Conservation (phyloP, 2,888 invertebrate species). For the Amblyjoppa fuscipennis region DNA sequence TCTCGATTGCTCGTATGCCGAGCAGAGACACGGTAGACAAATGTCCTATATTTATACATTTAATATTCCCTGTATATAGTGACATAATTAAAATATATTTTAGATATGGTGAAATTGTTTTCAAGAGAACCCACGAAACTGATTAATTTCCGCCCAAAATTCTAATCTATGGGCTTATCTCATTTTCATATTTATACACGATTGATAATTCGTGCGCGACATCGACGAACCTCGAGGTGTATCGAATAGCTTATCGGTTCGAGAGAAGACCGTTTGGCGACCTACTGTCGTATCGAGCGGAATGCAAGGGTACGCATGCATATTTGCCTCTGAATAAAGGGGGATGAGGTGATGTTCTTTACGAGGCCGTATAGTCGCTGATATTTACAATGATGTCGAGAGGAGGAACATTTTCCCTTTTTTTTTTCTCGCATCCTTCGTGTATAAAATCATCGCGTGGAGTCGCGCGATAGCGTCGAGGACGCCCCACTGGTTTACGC, state of each 20-base stretch:
- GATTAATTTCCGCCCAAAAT: neutral
- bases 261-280: conserved; percentile 18
- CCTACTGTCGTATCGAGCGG: conserved; percentile 21
- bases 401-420: conserved; percentile 16
- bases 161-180: too few relatives aligned
- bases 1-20: too few relatives aligned
- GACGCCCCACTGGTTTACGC: conserved; percentile 83
- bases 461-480: conserved; percentile 75
- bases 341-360: conserved; percentile 74
- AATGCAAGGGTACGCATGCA: conserved; percentile 4
- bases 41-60: too few relatives aligned
- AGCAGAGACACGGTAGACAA: too few relatives aligned
- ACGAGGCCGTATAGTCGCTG: conserved; percentile 82
- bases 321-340: neutral
- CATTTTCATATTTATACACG: too few relatives aligned
- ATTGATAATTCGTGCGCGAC: neutral
- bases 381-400: conserved; percentile 83
- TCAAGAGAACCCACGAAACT: neutral
- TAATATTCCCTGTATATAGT: too few relatives aligned
- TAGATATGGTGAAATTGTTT: too few relatives aligned
- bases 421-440: conserved; percentile 48
- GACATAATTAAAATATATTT: too few relatives aligned
- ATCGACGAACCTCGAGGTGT: neutral
- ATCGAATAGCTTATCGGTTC: conserved; percentile 6
- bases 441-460: conserved; percentile 70